Conservation (phyloP, 1,140 invertebrate species). For the Druon quercuslanigerum region DNA sequence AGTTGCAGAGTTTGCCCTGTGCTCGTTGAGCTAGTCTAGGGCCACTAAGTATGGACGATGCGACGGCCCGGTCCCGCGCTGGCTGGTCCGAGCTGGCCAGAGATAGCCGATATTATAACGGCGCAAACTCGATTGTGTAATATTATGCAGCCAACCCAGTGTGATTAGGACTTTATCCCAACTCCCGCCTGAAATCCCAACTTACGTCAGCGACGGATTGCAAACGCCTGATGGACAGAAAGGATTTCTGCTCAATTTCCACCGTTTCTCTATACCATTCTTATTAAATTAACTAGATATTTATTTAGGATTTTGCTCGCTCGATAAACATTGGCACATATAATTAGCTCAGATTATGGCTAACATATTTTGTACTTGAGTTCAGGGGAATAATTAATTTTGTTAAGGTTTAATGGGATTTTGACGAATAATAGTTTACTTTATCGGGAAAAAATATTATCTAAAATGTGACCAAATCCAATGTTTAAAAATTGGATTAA, state of each 20-base stretch:
- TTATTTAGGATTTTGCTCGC: neutral
- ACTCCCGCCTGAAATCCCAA: conserved; percentile 56
- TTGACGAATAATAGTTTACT: too few relatives aligned
- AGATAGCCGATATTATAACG: conserved; percentile 74
- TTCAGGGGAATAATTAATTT: too few relatives aligned
- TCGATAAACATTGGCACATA: neutral
- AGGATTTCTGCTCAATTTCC: neutral
- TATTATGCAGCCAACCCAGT: conserved; percentile 70
- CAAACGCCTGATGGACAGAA: neutral
- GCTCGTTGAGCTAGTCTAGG: conserved; percentile 65
- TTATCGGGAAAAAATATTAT: too few relatives aligned
- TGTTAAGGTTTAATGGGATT: too few relatives aligned
- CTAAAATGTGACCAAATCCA: too few relatives aligned
- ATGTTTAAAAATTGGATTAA: too few relatives aligned
- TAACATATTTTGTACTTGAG: too few relatives aligned
- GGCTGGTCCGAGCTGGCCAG: conserved; percentile 68
- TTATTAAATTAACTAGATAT: too few relatives aligned
- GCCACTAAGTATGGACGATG: conserved; percentile 73
- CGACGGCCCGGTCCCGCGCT: conserved; percentile 44
- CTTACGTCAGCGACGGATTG: conserved; percentile 42
- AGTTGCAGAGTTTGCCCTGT: conserved; percentile 75
- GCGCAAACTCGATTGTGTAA: conserved; percentile 71
- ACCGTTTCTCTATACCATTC: too few relatives aligned
- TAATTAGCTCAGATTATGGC: too few relatives aligned
- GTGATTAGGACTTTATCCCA: conserved; percentile 63